Evolutionary conservation across 2,113 vertebrate species (phyloP).

Genomic region (Nothoprocta perdicaria): DNA sequence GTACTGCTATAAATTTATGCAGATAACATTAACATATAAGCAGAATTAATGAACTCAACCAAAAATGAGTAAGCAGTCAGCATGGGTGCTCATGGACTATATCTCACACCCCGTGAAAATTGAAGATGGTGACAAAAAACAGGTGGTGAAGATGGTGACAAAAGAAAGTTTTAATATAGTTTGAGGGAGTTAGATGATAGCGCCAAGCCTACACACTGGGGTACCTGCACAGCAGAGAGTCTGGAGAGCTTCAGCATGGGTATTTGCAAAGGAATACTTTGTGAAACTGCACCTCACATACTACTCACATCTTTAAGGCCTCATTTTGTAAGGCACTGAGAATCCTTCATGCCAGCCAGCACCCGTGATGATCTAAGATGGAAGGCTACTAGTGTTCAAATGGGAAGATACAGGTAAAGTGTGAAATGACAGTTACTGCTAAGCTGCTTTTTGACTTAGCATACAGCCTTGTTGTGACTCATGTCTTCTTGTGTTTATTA

Average conservation of each 20-base stretch:
- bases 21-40: neutral
- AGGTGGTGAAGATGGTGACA: neutral
- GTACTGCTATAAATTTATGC: too few species aligned
- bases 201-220: neutral
- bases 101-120: neutral
- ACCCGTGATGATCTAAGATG: neutral
- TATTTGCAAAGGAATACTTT: neutral
- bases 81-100: fast-evolving
- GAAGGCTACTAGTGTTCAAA: neutral
- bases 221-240: neutral
- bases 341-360: neutral
- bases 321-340: neutral
- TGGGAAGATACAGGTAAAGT: neutral
- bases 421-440: neutral
- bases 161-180: neutral
- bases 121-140: neutral
- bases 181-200: neutral
- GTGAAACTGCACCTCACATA: neutral
- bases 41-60: neutral
- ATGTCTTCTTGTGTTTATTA: neutral
- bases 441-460: neutral
- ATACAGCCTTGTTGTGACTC: fast-evolving
- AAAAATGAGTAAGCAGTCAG: neutral
- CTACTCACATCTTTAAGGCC: neutral
- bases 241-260: fast-evolving